Percentiles rank a stretch among this genome's conserved stretches.
These are phyloP conservation scores for Rhopilema esculentum DNA, from an alignment of 30 jellyfish, hydroid and myxozoan genomes.

Conservation along the genomic window DNA sequence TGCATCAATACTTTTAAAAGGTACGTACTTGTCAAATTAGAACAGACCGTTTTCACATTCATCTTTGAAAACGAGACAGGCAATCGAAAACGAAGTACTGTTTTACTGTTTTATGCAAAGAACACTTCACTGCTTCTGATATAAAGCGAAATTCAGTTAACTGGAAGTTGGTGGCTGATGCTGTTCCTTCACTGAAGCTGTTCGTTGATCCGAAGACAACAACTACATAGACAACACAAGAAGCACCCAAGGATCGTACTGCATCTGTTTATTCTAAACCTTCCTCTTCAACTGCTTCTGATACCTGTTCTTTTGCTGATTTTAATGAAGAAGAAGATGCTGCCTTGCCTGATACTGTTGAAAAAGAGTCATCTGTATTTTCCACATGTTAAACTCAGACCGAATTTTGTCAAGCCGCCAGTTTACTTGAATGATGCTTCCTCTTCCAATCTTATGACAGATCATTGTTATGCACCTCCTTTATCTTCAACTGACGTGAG, in stretches of 20 bases:
- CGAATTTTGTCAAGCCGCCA: constrained; percentile 1
- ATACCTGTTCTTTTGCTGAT: neutral
- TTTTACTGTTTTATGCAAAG: neutral
- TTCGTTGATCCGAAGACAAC: neutral
- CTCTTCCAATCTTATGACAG: neutral
- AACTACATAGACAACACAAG: neutral
- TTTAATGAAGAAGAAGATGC: too few relatives aligned
- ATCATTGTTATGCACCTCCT: constrained; percentile 9
- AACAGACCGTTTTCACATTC: too few relatives aligned
- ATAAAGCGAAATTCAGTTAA: neutral
- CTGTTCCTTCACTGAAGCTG: neutral
- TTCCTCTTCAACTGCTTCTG: neutral
- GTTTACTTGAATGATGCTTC: neutral
- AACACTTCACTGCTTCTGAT: neutral
- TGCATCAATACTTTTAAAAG: too few relatives aligned
- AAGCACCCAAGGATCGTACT: neutral
- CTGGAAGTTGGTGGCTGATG: neutral
- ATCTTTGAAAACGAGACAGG: too few relatives aligned
- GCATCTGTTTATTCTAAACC: neutral
- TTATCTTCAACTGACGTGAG: constrained; percentile 4
- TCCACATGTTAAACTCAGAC: neutral
- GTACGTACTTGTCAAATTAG: too few relatives aligned
- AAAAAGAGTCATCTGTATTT: neutral
- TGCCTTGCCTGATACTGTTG: neutral
- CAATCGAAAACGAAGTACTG: too few relatives aligned